Evolutionary conservation across 53 echinoderm and acorn worm genomes (phyloP).

Genomic region (Paracentrotus lividus): DNA sequence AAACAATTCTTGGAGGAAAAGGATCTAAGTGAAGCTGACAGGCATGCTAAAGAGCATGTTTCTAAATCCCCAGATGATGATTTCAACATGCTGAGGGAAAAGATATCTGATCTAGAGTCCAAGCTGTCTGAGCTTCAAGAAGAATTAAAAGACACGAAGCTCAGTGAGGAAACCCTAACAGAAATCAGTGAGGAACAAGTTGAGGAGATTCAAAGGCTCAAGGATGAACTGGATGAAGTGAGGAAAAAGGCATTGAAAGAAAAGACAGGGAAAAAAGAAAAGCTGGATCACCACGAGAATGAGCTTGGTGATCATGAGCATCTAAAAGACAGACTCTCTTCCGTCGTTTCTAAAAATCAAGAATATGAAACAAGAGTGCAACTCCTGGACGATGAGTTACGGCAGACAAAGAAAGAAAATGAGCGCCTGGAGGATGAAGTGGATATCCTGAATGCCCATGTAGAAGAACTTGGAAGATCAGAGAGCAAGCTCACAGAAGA

Average conservation of each 20-base stretch:
- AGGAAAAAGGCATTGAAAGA: slow-evolving; percentile 9
- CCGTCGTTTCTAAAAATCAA: slow-evolving; percentile 9
- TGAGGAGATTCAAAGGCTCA: slow-evolving; percentile 52
- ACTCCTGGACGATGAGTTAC: slow-evolving; percentile 57
- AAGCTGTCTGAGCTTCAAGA: slow-evolving; percentile 22
- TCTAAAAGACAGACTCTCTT: slow-evolving; percentile 20
- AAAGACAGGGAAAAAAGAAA: background rate
- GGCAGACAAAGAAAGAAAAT: slow-evolving; percentile 57
- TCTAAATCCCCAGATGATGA: background rate
- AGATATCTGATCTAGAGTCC: slow-evolving; percentile 5
- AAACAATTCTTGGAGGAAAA: slow-evolving; percentile 62
- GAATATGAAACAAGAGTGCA: slow-evolving; percentile 47
- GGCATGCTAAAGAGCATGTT: background rate
- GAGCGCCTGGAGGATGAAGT: slow-evolving; percentile 64
- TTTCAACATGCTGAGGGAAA: background rate
- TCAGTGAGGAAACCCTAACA: slow-evolving; percentile 54
- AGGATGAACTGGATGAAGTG: slow-evolving; percentile 18
- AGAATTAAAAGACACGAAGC: slow-evolving; percentile 66
- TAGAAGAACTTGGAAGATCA: slow-evolving; percentile 81
- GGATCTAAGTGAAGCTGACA: slow-evolving; percentile 53
- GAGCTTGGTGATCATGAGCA: background rate
- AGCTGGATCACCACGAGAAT: background rate
- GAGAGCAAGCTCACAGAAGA: slow-evolving; percentile 81
- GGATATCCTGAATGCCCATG: slow-evolving; percentile 32
- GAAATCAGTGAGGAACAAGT: slow-evolving; percentile 66